phyloP scores from a whole-genome alignment of 2,797 vertebrate genomes.

The Cossypha niveicapilla region DNA sequence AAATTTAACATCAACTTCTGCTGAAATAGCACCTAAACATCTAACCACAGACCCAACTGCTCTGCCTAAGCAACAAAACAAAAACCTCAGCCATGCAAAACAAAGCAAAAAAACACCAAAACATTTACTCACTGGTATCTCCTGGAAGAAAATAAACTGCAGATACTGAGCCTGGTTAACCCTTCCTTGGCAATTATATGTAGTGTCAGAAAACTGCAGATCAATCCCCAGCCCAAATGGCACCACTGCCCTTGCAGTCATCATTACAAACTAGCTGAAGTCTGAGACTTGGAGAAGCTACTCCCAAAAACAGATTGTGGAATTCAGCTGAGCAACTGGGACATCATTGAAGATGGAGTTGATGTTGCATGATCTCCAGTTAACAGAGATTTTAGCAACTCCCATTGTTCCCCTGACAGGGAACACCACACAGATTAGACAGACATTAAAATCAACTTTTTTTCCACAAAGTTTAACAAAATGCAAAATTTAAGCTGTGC shows the following conservation, averaged over 20 bases:
- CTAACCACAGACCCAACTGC: background rate
- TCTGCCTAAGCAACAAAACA: background rate
- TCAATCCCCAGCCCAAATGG: background rate
- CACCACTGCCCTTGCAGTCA: background rate
- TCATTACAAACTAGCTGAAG: background rate
- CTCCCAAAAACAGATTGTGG: background rate
- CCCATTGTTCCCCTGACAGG: background rate
- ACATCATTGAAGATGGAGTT: background rate
- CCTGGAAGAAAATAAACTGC: background rate
- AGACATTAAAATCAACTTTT: background rate
- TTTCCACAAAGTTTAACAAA: background rate
- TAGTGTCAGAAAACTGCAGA: background rate
- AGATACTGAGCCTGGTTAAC: background rate
- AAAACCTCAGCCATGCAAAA: background rate
- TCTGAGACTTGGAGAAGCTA: background rate
- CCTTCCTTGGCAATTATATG: background rate
- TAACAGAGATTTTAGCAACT: background rate
- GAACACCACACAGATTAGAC: background rate
- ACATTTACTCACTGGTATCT: background rate
- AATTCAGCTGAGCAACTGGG: background rate
- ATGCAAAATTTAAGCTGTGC: background rate
- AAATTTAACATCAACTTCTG: background rate
- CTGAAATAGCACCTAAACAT: background rate
- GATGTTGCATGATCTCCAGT: background rate
- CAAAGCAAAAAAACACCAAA: background rate